phyloP scores from a whole-genome alignment of 2,113 vertebrate genomes.

The Phocoena phocoena region DNA sequence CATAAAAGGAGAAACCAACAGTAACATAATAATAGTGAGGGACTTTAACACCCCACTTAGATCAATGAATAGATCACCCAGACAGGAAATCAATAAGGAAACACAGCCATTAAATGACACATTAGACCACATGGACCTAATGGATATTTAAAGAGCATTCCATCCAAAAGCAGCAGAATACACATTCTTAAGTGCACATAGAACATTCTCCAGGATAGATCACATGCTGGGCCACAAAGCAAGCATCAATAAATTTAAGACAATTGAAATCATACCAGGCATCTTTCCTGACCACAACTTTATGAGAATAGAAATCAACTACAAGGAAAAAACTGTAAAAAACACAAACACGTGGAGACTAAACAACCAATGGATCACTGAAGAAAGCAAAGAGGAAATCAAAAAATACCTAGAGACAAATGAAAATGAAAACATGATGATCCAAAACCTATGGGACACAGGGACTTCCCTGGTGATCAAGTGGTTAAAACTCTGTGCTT shows the following conservation, averaged over 20 bases:
- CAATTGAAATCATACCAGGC: neutral
- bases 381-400: neutral
- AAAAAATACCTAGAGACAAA: neutral
- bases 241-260: neutral
- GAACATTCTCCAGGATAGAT: too few species aligned
- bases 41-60: too few species aligned
- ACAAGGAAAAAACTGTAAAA: neutral
- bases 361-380: neutral
- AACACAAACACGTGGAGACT: neutral
- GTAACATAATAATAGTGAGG: too few species aligned
- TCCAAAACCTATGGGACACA: neutral
- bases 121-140: too few species aligned
- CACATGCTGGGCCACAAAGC: neutral
- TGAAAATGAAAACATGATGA: neutral
- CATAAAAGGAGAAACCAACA: too few species aligned
- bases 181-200: too few species aligned
- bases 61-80: too few species aligned
- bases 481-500: neutral
- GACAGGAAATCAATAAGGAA: too few species aligned
- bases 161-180: too few species aligned
- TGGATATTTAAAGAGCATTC: too few species aligned
- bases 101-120: too few species aligned
- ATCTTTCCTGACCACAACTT: neutral
- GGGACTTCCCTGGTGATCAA: neutral
- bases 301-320: neutral